phyloP scores from a whole-genome alignment of 2,113 vertebrate genomes.

The Corynorhinus townsendii region DNA sequence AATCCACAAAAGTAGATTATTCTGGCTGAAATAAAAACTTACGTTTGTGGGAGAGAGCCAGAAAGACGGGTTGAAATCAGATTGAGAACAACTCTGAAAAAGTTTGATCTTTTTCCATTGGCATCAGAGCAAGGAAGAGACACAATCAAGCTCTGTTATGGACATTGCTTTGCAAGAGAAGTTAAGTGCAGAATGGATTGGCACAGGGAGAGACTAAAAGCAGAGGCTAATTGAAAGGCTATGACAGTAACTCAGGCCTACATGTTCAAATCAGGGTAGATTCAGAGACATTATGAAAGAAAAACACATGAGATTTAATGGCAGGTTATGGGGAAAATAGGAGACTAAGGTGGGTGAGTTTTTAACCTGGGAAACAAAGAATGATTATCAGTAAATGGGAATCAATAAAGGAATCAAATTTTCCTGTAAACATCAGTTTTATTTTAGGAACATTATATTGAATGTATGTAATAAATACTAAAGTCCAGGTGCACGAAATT shows the following conservation, averaged over 20 bases:
- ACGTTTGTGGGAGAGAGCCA: neutral
- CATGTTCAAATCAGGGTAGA: neutral
- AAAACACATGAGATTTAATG: neutral
- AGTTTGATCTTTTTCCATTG: neutral
- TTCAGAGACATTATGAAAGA: neutral
- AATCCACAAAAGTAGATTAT: neutral
- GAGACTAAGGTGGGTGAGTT: neutral
- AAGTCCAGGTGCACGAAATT: too few species aligned
- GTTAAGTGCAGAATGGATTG: neutral
- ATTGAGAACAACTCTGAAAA: neutral
- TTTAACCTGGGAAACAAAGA: neutral
- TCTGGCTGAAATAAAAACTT: neutral
- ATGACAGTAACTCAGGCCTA: neutral
- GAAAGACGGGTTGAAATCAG: neutral
- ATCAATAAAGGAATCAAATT: neutral
- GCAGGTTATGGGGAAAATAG: neutral
- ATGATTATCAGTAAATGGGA: neutral
- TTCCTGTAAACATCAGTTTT: neutral
- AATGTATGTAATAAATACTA: neutral
- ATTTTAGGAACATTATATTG: neutral
- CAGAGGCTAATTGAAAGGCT: neutral
- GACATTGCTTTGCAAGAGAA: neutral
- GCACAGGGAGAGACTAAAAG: neutral
- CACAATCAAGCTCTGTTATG: too few species aligned
- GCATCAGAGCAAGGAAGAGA: neutral